These are phyloP conservation scores for Podotricha telesiphe DNA, from an alignment of 2,888 invertebrate species.

Conservation along the genomic window DNA sequence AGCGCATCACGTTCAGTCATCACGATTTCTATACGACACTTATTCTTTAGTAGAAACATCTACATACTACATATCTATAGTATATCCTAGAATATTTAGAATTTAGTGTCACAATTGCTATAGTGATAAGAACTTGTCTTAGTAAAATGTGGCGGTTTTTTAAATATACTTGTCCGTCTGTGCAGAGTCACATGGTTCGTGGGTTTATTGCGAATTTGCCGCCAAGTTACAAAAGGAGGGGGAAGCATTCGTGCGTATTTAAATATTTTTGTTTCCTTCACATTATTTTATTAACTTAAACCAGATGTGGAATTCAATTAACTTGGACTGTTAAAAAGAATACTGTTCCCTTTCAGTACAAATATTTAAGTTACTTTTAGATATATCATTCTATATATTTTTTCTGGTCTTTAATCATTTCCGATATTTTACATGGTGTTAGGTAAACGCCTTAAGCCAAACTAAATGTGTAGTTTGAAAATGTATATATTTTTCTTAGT, in stretches of 20 bases:
- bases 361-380: no score
- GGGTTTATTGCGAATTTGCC: not conserved
- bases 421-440: no score
- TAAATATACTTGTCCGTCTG: not conserved
- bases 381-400: no score
- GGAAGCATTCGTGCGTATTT: slow-evolving; percentile 14
- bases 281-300: no score
- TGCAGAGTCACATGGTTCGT: not conserved
- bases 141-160: not conserved
- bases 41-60: not conserved
- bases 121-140: slow-evolving; percentile 10
- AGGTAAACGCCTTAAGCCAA: no score
- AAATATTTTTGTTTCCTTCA: not conserved
- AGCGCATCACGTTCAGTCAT: slow-evolving; percentile 2
- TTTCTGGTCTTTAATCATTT: no score
- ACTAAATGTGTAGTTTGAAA: no score
- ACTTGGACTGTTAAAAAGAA: no score
- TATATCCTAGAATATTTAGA: not conserved
- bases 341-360: no score
- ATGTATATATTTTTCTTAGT: no score
- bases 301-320: no score
- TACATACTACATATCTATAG: no score
- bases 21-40: slow-evolving; percentile 8
- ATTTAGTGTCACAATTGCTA: not conserved
- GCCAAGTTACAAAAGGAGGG: slow-evolving; percentile 5